Evolutionary conservation across 1,140 invertebrate species (phyloP).

Genomic region (Lithobius niger): DNA sequence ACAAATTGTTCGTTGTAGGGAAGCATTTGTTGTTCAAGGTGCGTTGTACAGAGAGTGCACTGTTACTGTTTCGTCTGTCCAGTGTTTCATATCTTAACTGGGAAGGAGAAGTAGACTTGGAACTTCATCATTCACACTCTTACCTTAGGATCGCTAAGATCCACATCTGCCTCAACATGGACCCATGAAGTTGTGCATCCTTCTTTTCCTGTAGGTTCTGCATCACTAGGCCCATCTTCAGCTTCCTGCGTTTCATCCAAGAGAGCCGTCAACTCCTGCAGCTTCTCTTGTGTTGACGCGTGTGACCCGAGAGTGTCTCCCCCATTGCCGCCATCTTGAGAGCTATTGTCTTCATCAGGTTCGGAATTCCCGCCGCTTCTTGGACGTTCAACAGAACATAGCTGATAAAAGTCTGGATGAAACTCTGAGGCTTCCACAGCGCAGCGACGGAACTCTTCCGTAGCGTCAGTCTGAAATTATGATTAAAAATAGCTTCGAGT

Average conservation of each 20-base stretch:
- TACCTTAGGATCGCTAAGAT: conserved; percentile 64
- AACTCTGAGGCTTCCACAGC: too few relatives aligned
- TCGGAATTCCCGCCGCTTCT: too few relatives aligned
- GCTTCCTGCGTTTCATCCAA: conserved; percentile 19
- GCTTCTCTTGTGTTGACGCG: background rate
- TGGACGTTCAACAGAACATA: conserved; percentile 69
- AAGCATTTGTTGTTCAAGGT: too few relatives aligned
- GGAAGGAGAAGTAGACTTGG: too few relatives aligned
- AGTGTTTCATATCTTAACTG: too few relatives aligned
- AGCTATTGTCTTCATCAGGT: too few relatives aligned
- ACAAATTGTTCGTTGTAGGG: too few relatives aligned
- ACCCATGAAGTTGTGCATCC: conserved; percentile 60
- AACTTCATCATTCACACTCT: background rate
- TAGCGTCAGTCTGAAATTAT: too few relatives aligned
- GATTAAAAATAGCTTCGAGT: too few relatives aligned
- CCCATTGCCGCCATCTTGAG: background rate
- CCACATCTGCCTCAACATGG: conserved; percentile 57
- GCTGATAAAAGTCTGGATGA: conserved; percentile 56
- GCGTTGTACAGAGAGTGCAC: too few relatives aligned
- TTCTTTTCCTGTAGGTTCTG: conserved; percentile 31
- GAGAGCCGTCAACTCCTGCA: conserved; percentile 11
- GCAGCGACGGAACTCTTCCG: too few relatives aligned
- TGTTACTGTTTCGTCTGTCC: too few relatives aligned
- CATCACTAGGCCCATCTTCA: conserved; percentile 23
- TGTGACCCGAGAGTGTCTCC: background rate